These are phyloP conservation scores for Allygus modestus DNA, from an alignment of 2,888 invertebrate genomes.

Conservation along the genomic window DNA sequence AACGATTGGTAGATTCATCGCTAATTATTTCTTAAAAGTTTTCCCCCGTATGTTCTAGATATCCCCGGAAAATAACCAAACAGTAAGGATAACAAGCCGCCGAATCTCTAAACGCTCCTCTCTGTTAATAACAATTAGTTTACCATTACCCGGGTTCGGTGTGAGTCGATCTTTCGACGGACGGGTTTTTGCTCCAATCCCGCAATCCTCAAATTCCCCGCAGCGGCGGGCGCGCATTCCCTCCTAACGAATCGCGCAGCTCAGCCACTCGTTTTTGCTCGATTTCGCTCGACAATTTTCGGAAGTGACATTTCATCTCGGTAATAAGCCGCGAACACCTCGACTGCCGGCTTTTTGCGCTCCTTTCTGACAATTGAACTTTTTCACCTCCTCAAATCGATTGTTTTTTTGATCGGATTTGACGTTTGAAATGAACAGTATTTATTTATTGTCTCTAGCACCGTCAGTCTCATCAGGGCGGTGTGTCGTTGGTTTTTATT, in stretches of 20 bases:
- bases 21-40: too few species aligned
- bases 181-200: constrained; percentile 23
- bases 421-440: constrained; percentile 30
- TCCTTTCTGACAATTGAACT: constrained; percentile 48
- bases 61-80: too few species aligned
- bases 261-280: constrained; percentile 34
- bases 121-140: background rate
- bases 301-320: constrained; percentile 55
- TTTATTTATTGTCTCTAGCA: constrained; percentile 24
- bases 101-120: too few species aligned
- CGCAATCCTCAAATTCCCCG: constrained; percentile 16
- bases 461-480: background rate
- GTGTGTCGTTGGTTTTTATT: background rate
- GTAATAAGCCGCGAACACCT: constrained; percentile 48
- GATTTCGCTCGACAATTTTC: constrained; percentile 46
- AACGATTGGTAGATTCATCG: too few species aligned
- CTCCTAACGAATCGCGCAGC: constrained; percentile 21
- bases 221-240: constrained; percentile 46
- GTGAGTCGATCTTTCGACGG: background rate
- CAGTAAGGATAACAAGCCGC: too few species aligned
- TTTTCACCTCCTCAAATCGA: constrained; percentile 42
- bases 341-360: constrained; percentile 31
- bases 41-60: too few species aligned
- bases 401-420: constrained; percentile 19
- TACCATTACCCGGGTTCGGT: background rate